Evolutionary conservation across 2,113 vertebrate genomes (phyloP), one percentile per base, ranked within the genome.

Genomic region (Colistium nudipinnis): DNA sequence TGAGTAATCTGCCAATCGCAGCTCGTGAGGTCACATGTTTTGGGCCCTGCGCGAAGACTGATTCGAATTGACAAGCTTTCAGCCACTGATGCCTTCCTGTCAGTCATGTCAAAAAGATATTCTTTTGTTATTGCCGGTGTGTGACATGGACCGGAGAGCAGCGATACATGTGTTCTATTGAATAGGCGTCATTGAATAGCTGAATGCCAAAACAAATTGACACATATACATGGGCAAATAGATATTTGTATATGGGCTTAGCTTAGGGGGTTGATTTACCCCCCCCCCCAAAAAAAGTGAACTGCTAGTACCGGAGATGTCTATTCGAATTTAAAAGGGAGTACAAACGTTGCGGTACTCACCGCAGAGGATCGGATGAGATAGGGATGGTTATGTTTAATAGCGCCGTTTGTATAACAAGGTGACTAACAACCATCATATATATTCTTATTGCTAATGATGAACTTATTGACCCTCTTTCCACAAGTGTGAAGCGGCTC

Each of bases 21-120:
- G 68, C 71, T 39, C 22, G 48, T 60, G 62, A 80, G 73, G 81
- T 86, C 68, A 45, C 45, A 27, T 65, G 53, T 74, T 76, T 67
- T 83, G 62, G 84, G 62, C 80, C 64, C 75, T 16, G 36, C 24
- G 53, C 43, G 43, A 33, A 33, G 67, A 57, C 48, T 70, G 78
- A 82, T 75, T 60, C 38, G 43, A 74, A 75, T 27, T 70, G 85
- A 84, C 80, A 80, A 62, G 27, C 30, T 2, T 60, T 0, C 45
- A 48, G 0, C 28, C 13, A 13, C 51, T 43, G 68, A 70, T 17
- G 57, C 36, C 43, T 45, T 55, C 6, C 25, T 75, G 45, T 47
- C 19, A 6, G 9, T 35, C 8, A 11, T 48, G 44, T 45, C 25
- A 44, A 53, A 51, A 39, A 56, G 22, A 7, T 13, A 0, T 28